Base-by-base conservation (phyloP, 2,113 vertebrate species). In the Orientallactaga bullata region DNA sequence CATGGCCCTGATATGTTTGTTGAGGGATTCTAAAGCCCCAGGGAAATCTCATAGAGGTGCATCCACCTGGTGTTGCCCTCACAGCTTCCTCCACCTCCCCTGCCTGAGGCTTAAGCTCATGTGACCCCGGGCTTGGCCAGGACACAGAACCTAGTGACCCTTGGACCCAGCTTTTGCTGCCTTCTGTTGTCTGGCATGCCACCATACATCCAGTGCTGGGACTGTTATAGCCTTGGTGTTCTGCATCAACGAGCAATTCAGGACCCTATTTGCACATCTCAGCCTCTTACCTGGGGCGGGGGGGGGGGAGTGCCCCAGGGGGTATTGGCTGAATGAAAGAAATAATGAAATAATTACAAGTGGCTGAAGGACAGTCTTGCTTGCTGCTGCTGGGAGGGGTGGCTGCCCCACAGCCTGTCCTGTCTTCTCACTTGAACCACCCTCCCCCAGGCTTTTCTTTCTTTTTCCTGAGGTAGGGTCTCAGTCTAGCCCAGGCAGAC, bases 191-290 rank as follows among this genome's bases (percentile, higher is more conserved):
- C n/a, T 21, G 35, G 69, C 23, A 20, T 18, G 83, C 35, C 26
- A 23, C 0, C 0, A 4, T 18, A 24, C 0, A 0, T 11, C 69
- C 20, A 26, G 1, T 2, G n/a, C 26, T 2, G 3, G 0, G 72
- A 18, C 20, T 15, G 13, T 60, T 26, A 51, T 51, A 76, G 66
- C n/a, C 13, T 26, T 0, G 5, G 3, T 24, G 6, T 32, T 16
- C 30, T 63, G 42, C 35, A n/a, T 58, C 2, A 2, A n/a, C 15
- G 18, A 35, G 24, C 35, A 32, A 51, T 32, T 35, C 60, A 9
- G 58, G 63, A 17, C 24, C 1, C 0, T 4, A 8, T 21, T 68
- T 77, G 65, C 1, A 47, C 23, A 13, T 28, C 23, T 76, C 73
- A 47, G 77, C 26, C 32, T 35, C 30, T 17, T 1, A 35, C 65